Conservation (phyloP, 1,140 invertebrate species). For the Hestina assimilis region DNA sequence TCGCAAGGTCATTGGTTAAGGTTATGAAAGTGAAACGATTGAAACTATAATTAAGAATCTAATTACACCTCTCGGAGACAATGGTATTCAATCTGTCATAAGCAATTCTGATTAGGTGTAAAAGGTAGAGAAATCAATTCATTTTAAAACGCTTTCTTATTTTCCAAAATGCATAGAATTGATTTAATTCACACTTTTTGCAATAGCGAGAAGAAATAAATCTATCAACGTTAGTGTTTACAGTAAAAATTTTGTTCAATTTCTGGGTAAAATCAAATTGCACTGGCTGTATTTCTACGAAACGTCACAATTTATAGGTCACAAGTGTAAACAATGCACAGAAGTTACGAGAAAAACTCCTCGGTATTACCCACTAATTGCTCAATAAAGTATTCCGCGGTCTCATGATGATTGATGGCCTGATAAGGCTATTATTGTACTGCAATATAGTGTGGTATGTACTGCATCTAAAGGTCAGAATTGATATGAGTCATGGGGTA, state of each 20-base stretch:
- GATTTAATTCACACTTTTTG: too few relatives aligned
- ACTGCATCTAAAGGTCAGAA: slow-evolving; percentile 21
- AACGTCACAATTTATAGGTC: slow-evolving; percentile 9
- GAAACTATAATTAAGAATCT: slow-evolving; percentile 44
- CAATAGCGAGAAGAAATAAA: not conserved
- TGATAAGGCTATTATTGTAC: slow-evolving; percentile 20
- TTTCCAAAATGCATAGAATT: too few relatives aligned
- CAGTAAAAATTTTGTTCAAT: not conserved
- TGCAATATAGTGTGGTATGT: slow-evolving; percentile 26
- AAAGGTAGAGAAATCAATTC: too few relatives aligned
- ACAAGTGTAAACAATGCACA: slow-evolving; percentile 10
- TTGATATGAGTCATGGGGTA: slow-evolving; percentile 33
- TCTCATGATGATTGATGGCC: slow-evolving; percentile 27
- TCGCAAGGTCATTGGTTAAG: slow-evolving; percentile 43
- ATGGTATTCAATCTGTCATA: slow-evolving; percentile 4
- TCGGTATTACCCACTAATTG: slow-evolving; percentile 19
- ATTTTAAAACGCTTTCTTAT: too few relatives aligned
- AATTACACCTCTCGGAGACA: slow-evolving; percentile 28
- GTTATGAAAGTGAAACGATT: slow-evolving; percentile 45
- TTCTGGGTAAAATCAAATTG: slow-evolving; percentile 21
- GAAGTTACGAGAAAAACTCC: slow-evolving; percentile 18
- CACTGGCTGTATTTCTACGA: slow-evolving; percentile 2
- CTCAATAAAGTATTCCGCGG: slow-evolving; percentile 19
- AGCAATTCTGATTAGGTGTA: not conserved
- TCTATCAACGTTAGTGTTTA: too few relatives aligned